These are phyloP conservation scores for Macroramphosus scolopax DNA, from an alignment of 2,797 vertebrate genomes.

Conservation along the genomic window DNA sequence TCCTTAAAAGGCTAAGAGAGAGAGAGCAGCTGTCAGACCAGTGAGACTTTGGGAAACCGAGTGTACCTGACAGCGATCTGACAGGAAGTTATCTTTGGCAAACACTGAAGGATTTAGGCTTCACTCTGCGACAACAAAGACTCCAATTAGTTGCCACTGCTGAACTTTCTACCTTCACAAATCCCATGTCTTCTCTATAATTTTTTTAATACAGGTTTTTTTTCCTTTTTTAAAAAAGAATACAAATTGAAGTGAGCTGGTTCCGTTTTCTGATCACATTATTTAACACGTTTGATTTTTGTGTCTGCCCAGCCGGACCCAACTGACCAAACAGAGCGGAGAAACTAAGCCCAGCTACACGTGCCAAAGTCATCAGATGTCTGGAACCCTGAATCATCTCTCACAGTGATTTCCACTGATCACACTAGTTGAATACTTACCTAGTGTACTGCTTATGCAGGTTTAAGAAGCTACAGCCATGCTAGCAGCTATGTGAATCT, in stretches of 20 bases:
- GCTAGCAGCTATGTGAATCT: background rate
- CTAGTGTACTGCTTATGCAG: too few relatives aligned
- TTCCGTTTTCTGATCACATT: background rate
- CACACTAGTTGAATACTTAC: too few relatives aligned
- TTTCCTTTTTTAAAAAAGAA: too few relatives aligned
- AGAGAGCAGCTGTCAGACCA: slow-evolving; percentile 52
- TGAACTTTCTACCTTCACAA: background rate
- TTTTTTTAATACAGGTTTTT: too few relatives aligned
- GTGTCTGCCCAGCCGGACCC: background rate
- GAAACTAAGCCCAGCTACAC: background rate
- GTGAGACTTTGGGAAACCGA: slow-evolving; percentile 38
- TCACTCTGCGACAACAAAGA: slow-evolving; percentile 19
- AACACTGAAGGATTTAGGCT: slow-evolving; percentile 24
- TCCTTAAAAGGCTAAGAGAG: slow-evolving; percentile 60
- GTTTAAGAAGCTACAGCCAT: background rate
- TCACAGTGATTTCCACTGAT: too few relatives aligned
- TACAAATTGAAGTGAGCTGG: too few relatives aligned
- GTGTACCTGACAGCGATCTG: slow-evolving; percentile 54
- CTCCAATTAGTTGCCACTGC: background rate
- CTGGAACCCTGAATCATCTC: background rate
- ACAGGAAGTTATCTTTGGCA: slow-evolving; percentile 66
- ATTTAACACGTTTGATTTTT: background rate
- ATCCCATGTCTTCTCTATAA: too few relatives aligned
- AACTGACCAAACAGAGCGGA: background rate
- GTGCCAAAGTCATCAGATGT: background rate